Conservation (phyloP, 2,888 invertebrate genomes). For the Lasioglossum morio region DNA sequence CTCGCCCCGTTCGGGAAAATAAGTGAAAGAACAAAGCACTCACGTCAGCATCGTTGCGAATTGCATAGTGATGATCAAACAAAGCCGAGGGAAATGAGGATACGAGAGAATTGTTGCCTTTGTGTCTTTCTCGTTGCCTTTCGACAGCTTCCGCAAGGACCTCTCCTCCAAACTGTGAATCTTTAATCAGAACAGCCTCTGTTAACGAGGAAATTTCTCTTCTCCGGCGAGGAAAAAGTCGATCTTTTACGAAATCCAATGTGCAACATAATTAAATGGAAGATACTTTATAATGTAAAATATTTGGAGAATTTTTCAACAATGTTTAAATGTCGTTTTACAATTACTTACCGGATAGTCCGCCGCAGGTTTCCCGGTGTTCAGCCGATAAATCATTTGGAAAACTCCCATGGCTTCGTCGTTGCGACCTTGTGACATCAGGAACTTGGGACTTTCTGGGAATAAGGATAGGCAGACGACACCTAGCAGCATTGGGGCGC, state of each 20-base stretch:
- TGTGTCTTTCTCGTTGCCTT: slow-evolving; percentile 80
- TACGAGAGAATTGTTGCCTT: slow-evolving; percentile 88
- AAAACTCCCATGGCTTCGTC: slow-evolving; percentile 89
- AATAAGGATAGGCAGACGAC: slow-evolving; percentile 87
- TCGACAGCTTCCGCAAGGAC: slow-evolving; percentile 21
- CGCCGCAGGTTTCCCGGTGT: slow-evolving; percentile 87
- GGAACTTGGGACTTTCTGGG: slow-evolving; percentile 93
- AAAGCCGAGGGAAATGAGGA: slow-evolving; percentile 87
- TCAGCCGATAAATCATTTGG: slow-evolving; percentile 88
- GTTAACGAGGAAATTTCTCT: background rate
- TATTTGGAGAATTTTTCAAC: background rate
- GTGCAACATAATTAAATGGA: rapidly evolving
- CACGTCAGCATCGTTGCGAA: slow-evolving; percentile 89
- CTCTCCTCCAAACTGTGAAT: slow-evolving; percentile 83
- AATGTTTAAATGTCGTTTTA: background rate
- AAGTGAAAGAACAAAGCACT: slow-evolving; percentile 62
- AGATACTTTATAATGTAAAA: background rate
- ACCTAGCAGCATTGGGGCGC: slow-evolving; percentile 89
- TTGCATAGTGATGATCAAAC: slow-evolving; percentile 88
- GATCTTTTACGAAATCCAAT: too few species aligned
- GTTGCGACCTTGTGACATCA: slow-evolving; percentile 89
- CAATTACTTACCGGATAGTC: slow-evolving; percentile 88
- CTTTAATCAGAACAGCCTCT: slow-evolving; percentile 71
- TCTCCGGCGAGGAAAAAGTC: background rate
- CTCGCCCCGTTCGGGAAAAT: background rate